Evolutionary conservation across 23 tunicate species (phyloP).

Genomic region (Styela plicata): DNA sequence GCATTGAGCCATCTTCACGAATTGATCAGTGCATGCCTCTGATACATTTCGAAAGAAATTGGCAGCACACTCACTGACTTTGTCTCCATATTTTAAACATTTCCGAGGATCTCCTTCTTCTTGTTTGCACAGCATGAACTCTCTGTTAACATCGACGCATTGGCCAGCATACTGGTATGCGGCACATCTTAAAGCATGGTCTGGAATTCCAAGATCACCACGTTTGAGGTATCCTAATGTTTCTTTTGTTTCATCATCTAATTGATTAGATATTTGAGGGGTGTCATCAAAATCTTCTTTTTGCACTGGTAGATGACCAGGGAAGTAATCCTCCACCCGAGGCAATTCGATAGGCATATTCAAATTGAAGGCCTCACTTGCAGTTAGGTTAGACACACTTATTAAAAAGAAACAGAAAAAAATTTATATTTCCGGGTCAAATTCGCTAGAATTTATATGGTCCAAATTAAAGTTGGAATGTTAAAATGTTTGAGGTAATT

Average conservation of each 20-base stretch:
- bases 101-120: constrained; percentile 82
- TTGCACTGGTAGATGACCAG: constrained; percentile 30
- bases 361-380: too few relatives aligned
- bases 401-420: too few relatives aligned
- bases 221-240: constrained; percentile 47
- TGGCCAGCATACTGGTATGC: constrained; percentile 89
- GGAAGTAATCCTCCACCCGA: too few relatives aligned
- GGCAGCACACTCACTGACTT: constrained; percentile 89
- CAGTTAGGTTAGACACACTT: too few relatives aligned
- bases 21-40: constrained; percentile 55
- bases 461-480: too few relatives aligned
- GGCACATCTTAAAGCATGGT: constrained; percentile 86
- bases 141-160: constrained; percentile 66
- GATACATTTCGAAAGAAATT: constrained; percentile 78
- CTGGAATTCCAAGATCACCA: constrained; percentile 87
- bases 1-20: constrained; percentile 77
- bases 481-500: too few relatives aligned
- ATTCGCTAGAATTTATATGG: too few relatives aligned
- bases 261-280: constrained; percentile 37
- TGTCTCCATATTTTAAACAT: constrained; percentile 61
- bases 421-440: too few relatives aligned
- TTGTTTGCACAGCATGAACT: constrained; percentile 84
- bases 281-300: constrained; percentile 51
- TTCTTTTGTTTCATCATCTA: constrained; percentile 48
- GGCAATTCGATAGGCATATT: too few relatives aligned